Evolutionary conservation across 2,113 vertebrate species (phyloP).

Genomic region (Cyprinodon variegatus): DNA sequence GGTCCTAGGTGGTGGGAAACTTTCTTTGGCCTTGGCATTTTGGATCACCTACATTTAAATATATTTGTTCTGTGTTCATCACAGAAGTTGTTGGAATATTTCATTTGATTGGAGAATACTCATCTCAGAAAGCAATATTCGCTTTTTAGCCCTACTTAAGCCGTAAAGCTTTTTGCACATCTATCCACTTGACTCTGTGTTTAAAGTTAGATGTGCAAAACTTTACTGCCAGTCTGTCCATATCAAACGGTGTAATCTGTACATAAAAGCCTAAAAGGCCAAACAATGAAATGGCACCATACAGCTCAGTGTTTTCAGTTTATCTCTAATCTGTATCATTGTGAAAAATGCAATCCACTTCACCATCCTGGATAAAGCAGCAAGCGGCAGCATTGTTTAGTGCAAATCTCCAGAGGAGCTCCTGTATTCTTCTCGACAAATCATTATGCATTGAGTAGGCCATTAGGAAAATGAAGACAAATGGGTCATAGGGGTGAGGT

Average conservation of each 20-base stretch:
- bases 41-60: not conserved
- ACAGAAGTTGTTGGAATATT: not conserved
- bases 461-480: conserved; percentile 83
- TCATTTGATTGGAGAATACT: not conserved
- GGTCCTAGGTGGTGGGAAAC: conserved; percentile 45
- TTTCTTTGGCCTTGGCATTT: conserved; percentile 16
- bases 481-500: conserved; percentile 68
- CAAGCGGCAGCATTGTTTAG: conserved; percentile 75
- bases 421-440: conserved; percentile 78
- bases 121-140: not conserved
- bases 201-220: conserved; percentile 15
- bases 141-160: not conserved
- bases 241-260: conserved; percentile 33
- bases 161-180: not conserved
- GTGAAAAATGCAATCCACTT: conserved; percentile 73
- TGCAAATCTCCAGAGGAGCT: conserved; percentile 70
- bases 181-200: not conserved
- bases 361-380: conserved; percentile 59
- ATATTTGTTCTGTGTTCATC: not conserved
- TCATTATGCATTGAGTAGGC: conserved; percentile 86
- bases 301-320: conserved; percentile 39
- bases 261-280: conserved; percentile 60
- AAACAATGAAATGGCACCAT: conserved; percentile 35
- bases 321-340: conserved; percentile 53
- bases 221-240: not conserved